Conservation (phyloP, 2,888 invertebrate genomes). For the Cryptocephalus moraei region DNA sequence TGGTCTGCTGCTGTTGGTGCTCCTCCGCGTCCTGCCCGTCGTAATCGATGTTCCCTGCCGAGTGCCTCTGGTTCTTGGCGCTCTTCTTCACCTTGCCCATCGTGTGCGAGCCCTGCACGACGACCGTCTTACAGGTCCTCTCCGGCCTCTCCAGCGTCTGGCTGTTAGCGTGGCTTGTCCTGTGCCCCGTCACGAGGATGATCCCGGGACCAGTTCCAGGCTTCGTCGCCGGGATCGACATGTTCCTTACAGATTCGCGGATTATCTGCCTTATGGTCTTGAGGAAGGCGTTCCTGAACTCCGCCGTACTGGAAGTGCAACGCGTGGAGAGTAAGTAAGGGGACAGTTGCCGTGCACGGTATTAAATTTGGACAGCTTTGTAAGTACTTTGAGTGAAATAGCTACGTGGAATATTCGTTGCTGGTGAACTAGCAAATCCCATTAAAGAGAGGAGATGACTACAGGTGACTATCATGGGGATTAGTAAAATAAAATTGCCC, state of each 20-base stretch:
- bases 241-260: conserved; percentile 91
- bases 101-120: conserved; percentile 53
- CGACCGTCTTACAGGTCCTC: conserved; percentile 10
- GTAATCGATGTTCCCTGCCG: conserved; percentile 77
- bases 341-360: no score
- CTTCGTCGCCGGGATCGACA: conserved; percentile 82
- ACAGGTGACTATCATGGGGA: no score
- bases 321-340: no score
- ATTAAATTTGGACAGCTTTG: no score
- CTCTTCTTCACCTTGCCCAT: conserved; percentile 70
- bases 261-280: conserved; percentile 96
- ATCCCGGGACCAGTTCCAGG: conserved; percentile 45
- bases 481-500: no score
- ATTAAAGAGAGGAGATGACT: no score
- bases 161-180: conserved; percentile 35
- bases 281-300: conserved; percentile 93
- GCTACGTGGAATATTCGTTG: no score
- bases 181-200: conserved; percentile 35
- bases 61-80: conserved; percentile 67
- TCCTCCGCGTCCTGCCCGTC: conserved; percentile 71
- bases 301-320: conserved; percentile 68
- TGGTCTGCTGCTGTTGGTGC: conserved; percentile 41
- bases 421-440: no score
- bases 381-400: no score
- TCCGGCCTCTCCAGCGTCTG: conserved; percentile 52